Evolutionary conservation across 2,113 vertebrate species (phyloP).

Genomic region (Micronisus gabar): DNA sequence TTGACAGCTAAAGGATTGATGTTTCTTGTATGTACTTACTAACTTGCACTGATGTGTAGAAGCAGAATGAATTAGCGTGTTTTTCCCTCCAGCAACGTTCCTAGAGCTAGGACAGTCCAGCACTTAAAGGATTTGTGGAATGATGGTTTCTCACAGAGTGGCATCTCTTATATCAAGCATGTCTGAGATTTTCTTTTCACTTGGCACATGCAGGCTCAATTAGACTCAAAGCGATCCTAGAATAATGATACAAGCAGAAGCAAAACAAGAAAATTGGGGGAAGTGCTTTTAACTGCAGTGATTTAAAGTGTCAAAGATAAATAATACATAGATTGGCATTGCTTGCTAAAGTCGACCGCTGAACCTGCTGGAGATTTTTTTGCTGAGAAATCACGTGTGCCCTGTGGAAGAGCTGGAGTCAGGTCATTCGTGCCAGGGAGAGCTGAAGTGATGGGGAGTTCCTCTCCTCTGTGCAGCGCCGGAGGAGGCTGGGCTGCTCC

Average conservation of each 20-base stretch:
- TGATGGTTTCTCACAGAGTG: neutral
- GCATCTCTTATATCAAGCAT: neutral
- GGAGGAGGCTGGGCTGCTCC: neutral
- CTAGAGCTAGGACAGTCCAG: neutral
- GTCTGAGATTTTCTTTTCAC: neutral
- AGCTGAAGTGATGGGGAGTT: neutral
- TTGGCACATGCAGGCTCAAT: slow-evolving; percentile 2
- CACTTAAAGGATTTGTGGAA: neutral
- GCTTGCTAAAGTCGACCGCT: neutral
- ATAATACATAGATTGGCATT: slow-evolving; percentile 24
- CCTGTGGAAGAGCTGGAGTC: neutral
- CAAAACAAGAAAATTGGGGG: slow-evolving; percentile 12
- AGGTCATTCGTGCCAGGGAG: neutral
- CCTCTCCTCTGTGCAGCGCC: neutral
- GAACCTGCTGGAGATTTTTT: neutral
- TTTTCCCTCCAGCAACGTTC: neutral
- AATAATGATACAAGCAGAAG: neutral
- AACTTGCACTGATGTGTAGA: neutral
- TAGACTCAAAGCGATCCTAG: neutral
- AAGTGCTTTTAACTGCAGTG: slow-evolving; percentile 28
- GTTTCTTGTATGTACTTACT: neutral
- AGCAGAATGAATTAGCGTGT: neutral
- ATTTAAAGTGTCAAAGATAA: slow-evolving; percentile 41
- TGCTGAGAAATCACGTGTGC: neutral
- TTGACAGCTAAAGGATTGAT: neutral